Conservation (phyloP, 2,888 invertebrate species). For the Ichneumon xanthorius region DNA sequence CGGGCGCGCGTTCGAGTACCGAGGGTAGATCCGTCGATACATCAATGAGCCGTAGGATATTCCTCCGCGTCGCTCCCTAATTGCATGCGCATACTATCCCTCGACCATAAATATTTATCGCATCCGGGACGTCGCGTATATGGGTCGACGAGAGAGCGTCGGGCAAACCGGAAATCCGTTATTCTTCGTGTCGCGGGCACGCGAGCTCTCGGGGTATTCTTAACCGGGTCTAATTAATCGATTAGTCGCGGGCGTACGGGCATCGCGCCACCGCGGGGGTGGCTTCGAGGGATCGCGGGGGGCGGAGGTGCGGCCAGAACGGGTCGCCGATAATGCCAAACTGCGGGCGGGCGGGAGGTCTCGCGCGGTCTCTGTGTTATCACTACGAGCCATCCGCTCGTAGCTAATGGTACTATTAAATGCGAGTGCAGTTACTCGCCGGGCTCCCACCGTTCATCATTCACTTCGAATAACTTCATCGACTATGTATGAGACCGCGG, state of each 20-base stretch:
- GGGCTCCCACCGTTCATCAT: conserved; percentile 63
- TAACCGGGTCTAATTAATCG: conserved; percentile 54
- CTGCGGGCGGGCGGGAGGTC: conserved; percentile 33
- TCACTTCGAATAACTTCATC: conserved; percentile 68
- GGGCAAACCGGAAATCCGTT: conserved; percentile 15
- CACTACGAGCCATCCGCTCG: conserved; percentile 62
- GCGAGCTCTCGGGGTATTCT: conserved; percentile 30
- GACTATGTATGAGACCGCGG: conserved; percentile 69
- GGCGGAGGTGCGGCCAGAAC: conserved; percentile 12
- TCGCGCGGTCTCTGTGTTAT: conserved; percentile 56
- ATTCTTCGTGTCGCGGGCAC: conserved; percentile 30
- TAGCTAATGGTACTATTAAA: conserved; percentile 68
- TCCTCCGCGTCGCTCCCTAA: conserved; percentile 7
- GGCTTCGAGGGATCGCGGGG: background rate
- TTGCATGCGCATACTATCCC: conserved; percentile 15
- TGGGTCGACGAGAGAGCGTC: conserved; percentile 4
- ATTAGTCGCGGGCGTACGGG: conserved; percentile 28
- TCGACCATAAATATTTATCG: conserved; percentile 19
- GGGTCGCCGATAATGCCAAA: conserved; percentile 64
- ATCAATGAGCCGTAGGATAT: conserved; percentile 18
- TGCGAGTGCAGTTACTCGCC: conserved; percentile 60
- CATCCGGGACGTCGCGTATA: background rate
- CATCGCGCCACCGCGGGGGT: background rate
- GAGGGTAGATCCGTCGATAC: background rate
- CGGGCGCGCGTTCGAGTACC: background rate